Evolutionary conservation across 37 sponge, comb jelly and placozoan genomes (phyloP).

Genomic region (Tethya wilhelma): DNA sequence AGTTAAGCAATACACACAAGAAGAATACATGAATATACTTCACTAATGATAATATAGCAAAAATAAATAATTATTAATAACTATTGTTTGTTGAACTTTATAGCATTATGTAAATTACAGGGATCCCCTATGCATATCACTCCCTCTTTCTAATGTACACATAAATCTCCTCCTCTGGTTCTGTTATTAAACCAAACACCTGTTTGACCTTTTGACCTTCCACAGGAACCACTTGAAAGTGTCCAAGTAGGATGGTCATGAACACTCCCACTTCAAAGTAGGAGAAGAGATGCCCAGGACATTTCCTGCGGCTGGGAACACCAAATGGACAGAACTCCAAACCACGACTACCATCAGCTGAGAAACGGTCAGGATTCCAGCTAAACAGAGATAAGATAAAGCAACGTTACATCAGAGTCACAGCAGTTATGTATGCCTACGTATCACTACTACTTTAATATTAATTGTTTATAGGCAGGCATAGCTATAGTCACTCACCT

Average conservation of each 20-base stretch:
- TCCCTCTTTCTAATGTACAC: background rate
- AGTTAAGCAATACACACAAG: too few relatives aligned
- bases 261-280: conserved; percentile 79
- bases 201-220: conserved; percentile 11
- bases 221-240: conserved; percentile 12
- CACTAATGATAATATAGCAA: too few relatives aligned
- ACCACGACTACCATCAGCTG: conserved; percentile 21
- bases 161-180: conserved; percentile 10
- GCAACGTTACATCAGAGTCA: background rate
- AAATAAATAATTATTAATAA: too few relatives aligned
- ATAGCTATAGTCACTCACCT: background rate
- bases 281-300: conserved; percentile 91
- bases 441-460: background rate
- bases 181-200: conserved; percentile 22
- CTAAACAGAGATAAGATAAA: too few relatives aligned
- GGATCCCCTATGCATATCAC: too few relatives aligned
- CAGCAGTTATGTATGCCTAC: too few relatives aligned
- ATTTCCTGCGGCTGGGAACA: conserved; percentile 75
- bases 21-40: too few relatives aligned
- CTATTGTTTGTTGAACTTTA: too few relatives aligned
- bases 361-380: conserved; percentile 84
- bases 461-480: background rate
- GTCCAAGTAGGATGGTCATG: conserved; percentile 55
- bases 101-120: too few relatives aligned
- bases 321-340: conserved; percentile 88